Conservation (phyloP, 2,888 invertebrate genomes). For the Phlogophora meticulosa region DNA sequence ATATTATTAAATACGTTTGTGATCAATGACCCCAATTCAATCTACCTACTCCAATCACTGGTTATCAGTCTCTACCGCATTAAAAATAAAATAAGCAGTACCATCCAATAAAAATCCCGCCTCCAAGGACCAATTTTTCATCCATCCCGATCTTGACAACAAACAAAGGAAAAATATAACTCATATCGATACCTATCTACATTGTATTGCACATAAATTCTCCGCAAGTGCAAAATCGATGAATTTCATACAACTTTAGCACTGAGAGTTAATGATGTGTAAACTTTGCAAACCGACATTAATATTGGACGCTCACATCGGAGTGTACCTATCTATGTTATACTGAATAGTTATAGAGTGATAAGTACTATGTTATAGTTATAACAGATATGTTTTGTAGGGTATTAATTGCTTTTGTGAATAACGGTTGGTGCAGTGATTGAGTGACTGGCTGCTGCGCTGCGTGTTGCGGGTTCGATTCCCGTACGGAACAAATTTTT, state of each 20-base stretch:
- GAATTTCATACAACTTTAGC: conserved; percentile 67
- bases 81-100: conserved; percentile 33
- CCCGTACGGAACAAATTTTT: too few relatives aligned
- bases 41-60: too few relatives aligned
- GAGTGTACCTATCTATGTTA: not conserved
- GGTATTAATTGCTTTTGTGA: conserved; percentile 31
- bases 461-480: too few relatives aligned
- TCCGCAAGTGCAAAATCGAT: conserved; percentile 62
- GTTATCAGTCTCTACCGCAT: conserved; percentile 7
- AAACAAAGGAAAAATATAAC: conserved; percentile 62
- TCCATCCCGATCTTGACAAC: conserved; percentile 46
- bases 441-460: too few relatives aligned
- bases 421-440: too few relatives aligned
- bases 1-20: too few relatives aligned
- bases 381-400: conserved; percentile 7
- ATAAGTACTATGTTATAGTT: conserved; percentile 15
- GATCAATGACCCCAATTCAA: too few relatives aligned
- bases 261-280: conserved; percentile 74
- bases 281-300: conserved; percentile 77
- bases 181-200: conserved; percentile 56
- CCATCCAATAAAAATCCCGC: conserved; percentile 30
- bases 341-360: conserved; percentile 12
- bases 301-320: conserved; percentile 63
- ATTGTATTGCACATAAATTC: conserved; percentile 66
- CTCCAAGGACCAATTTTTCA: conserved; percentile 56